Base-by-base conservation (phyloP, 2,797 vertebrate genomes). In the Loris lydekkerianus region DNA sequence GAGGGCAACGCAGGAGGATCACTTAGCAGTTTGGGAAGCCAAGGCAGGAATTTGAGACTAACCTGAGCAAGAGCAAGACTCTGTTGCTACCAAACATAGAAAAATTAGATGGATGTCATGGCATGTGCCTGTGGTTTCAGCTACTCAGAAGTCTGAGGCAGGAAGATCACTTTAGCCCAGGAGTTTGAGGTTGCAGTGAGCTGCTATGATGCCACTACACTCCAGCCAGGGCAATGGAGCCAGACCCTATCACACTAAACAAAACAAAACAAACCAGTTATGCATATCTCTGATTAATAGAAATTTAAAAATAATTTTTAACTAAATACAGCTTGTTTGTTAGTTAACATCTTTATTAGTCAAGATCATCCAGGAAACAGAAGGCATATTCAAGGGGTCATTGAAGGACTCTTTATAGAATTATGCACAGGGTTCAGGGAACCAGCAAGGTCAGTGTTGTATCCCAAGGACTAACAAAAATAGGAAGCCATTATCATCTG, bases 341-440 rank as follows among this genome's bases (percentile, higher is more conserved):
- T 56, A 85, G 43, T 89, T 77, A 72, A 29, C 46, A 20, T 53
- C 43, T 94, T 83, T 61, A 83, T 89, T 65, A 78, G 34, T 21
- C 11, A 89, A 29, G 4, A 14, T 86, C 43, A 70, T 92, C n/a
- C 9, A 86, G 70, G n/a, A 87, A 96, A 81, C 29, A 93, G 53
- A 89, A 92, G 63, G 77, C n/a, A 23, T 31, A 89, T 8, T 92
- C 9, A 37, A 89, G 31, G 61, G 31, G 61, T 46, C 34, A 65
- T 2, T 15, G 10, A 97, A 75, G 56, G 11, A 86, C 40, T 49
- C 23, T 56, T 78, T 69, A 40, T n/a, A 92, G 77, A 88, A 78
- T 29, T 63, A 15, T 49, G 17, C 49, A n/a, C 14, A 86, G 27
- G 11, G n/a, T 18, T 86, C 89, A 89, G n/a, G 29, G 20, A 67